Conservation (phyloP, 2,113 vertebrate genomes). For the Pseudopipra pipra region DNA sequence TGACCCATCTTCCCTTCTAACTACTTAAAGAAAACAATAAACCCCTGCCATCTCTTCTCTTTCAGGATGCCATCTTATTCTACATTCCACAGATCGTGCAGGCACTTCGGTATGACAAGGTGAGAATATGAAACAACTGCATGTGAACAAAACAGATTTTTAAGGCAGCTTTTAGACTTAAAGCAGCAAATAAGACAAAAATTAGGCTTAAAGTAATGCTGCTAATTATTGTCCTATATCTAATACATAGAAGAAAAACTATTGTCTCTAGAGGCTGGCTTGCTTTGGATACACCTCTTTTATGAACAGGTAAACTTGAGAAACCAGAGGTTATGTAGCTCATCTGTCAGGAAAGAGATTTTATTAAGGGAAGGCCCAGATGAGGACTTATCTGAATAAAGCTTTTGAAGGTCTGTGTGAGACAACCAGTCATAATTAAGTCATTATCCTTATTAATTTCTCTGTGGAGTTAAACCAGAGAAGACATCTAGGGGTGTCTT, state of each 20-base stretch:
- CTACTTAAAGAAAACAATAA: neutral
- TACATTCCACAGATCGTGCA: conserved; percentile 99
- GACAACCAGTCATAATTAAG: neutral
- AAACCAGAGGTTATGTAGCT: neutral
- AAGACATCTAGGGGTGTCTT: neutral
- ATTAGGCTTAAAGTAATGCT: neutral
- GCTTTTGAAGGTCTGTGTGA: neutral
- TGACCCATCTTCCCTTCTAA: neutral
- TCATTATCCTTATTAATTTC: neutral
- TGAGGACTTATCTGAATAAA: neutral
- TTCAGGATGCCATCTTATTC: conserved; percentile 95
- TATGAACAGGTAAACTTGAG: neutral
- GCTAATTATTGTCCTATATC: neutral
- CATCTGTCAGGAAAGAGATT: neutral
- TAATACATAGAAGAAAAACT: neutral
- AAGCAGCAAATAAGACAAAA: neutral
- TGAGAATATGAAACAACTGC: conserved; percentile 52
- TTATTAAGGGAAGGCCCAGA: neutral
- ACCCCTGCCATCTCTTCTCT: neutral
- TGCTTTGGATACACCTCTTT: neutral
- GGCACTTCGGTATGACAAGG: conserved; percentile 96
- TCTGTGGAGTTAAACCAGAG: neutral
- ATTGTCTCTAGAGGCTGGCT: neutral
- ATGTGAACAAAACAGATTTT: neutral
- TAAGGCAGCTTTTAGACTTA: neutral